Evolutionary conservation across 2,888 invertebrate species (phyloP).

Genomic region (Mesoligia furuncula): DNA sequence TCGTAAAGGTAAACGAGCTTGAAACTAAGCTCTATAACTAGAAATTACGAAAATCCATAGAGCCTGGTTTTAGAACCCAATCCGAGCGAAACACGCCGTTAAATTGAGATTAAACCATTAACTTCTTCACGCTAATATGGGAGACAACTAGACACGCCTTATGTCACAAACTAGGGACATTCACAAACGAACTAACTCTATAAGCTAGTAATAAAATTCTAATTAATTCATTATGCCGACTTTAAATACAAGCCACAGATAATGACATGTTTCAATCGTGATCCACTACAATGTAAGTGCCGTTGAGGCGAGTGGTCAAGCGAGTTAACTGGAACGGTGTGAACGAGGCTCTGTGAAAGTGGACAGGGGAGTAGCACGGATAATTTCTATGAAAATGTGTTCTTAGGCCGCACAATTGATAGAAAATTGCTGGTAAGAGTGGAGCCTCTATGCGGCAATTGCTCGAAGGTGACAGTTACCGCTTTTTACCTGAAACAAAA

Average conservation of each 20-base stretch:
- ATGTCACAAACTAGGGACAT: constrained; percentile 45
- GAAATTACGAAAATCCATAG: constrained; percentile 50
- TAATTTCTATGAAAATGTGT: constrained; percentile 80
- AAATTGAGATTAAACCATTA: constrained; percentile 56
- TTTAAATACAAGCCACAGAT: constrained; percentile 58
- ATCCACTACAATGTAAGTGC: constrained; percentile 59
- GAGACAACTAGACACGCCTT: constrained; percentile 41
- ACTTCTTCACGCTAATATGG: constrained; percentile 40
- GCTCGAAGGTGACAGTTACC: constrained; percentile 10
- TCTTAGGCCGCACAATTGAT: constrained; percentile 74
- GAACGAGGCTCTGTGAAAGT: constrained; percentile 78
- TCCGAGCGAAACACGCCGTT: constrained; percentile 36
- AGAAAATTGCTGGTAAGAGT: constrained; percentile 71
- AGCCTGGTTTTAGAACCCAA: constrained; percentile 47
- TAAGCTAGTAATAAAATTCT: constrained; percentile 60
- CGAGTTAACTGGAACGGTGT: constrained; percentile 69
- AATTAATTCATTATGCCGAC: constrained; percentile 64
- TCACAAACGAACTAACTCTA: constrained; percentile 46
- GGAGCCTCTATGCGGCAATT: not conserved
- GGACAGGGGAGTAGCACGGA: constrained; percentile 66
- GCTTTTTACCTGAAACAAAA: constrained; percentile 63
- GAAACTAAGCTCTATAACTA: constrained; percentile 33
- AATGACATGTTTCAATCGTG: constrained; percentile 59
- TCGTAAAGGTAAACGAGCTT: constrained; percentile 51
- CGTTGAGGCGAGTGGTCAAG: constrained; percentile 62